Evolutionary conservation across 2,888 invertebrate species (phyloP), one percentile per base, ranked within the genome.

Genomic region (Drosophila fungiperda): DNA sequence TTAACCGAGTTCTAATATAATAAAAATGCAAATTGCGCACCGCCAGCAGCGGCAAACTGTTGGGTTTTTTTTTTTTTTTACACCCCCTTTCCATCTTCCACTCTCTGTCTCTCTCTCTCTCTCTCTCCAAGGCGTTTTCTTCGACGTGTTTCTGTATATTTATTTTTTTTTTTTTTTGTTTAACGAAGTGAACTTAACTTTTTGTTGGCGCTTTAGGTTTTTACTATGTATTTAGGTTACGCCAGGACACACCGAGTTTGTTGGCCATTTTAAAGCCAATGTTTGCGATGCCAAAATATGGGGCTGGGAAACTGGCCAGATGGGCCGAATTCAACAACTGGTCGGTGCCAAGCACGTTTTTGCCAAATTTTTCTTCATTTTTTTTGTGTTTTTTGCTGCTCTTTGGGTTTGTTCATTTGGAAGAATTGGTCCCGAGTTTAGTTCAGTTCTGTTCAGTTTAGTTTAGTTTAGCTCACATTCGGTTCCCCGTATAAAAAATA

Each of bases 1-100:
- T 86, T 83, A 84, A 80, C 78, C 89, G 78, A 89, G 65, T 82
- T 89, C 80, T 83, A 81, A 88, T 84, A 85, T 84, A 90, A 91
- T 91, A 89, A 90, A 91, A 91, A 91, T 91, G 90, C 85, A 91
- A 91, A 91, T 91, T 90, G 77, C 76, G 69, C 68, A 67, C 60
- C 50, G 72, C 78, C 82, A 76, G 69, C 72, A 85, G 69, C 70
- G 70, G 54, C 68, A 73, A 79, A 73, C 65, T 78, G 85, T 75
- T 74, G 71, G 71, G 55, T 52, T 64, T 61, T 59, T 32, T 42
- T 23, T 55, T 29, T 12, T 40, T n/a, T 62, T 38, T 65, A 17
- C 9, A 15, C 15, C 1, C 35, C 17, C n/a, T n/a, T 9, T n/a
- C 1, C 1, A 11, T 6, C 11, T n/a, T n/a, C 11, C 40, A 2